These are phyloP conservation scores for Cotesia glomerata DNA, from an alignment of 1,140 invertebrate species.

Conservation along the genomic window DNA sequence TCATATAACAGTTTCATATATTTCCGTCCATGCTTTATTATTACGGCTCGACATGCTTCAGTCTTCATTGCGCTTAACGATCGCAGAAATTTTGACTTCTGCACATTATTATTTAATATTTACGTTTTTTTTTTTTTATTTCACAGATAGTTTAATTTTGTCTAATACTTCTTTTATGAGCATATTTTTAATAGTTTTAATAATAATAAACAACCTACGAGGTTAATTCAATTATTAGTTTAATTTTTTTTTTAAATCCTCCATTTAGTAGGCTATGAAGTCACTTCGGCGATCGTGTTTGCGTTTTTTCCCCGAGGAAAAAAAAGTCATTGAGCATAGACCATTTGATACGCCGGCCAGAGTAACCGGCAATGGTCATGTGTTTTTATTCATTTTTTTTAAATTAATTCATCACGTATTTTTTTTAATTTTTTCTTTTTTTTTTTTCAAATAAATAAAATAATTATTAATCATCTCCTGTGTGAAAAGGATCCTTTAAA, in stretches of 20 bases:
- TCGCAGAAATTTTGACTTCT: slow-evolving; percentile 21
- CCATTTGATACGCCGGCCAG: slow-evolving; percentile 12
- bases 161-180: neutral
- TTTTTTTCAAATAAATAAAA: no score
- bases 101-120: neutral
- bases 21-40: slow-evolving; percentile 14
- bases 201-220: neutral
- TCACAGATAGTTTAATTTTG: neutral
- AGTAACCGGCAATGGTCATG: slow-evolving; percentile 20
- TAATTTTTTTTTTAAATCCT: neutral
- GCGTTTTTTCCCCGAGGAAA: slow-evolving; percentile 25
- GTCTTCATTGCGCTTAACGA: slow-evolving; percentile 34
- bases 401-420: neutral
- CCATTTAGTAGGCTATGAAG: neutral
- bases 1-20: neutral
- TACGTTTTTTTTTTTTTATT: neutral
- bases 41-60: slow-evolving; percentile 32
- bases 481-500: neutral
- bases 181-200: neutral
- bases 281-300: slow-evolving; percentile 21
- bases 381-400: slow-evolving; percentile 18
- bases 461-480: no score
- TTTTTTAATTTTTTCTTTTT: neutral
- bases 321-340: slow-evolving; percentile 31
- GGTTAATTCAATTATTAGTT: neutral